Evolutionary conservation across 2,113 vertebrate species (phyloP), one percentile per base, ranked within the genome.

Genomic region (Pholis gunnellus): DNA sequence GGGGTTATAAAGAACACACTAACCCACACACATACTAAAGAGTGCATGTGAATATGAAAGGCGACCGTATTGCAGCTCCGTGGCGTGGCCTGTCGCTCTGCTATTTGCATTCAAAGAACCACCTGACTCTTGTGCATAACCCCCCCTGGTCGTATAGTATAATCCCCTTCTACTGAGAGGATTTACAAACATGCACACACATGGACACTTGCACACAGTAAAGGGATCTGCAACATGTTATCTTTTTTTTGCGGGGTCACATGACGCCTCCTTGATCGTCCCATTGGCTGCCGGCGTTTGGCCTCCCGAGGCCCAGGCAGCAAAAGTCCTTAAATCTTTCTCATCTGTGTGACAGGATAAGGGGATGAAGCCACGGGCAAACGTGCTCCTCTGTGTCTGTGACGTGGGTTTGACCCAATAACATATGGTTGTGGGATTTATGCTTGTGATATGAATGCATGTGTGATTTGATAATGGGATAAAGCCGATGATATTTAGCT

Each of bases 21-120:
- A 31, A 57, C 42, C 56, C 46, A 71, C 11, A 64, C 48, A 27
- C n/a, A 54, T 10, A 36, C 14, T 13, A 13, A 44, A 44, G 34
- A 0, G 25, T 20, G 46, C 11, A 25, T 40, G 27, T 40, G 20
- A 56, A 34, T 31, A 22, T 25, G 61, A 42, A 57, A 66, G 6
- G 48, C 52, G 46, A 54, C 80, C 59, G 40, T 88, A n/a, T 70
- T 46, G 27, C 59, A 29, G 50, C 20, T 74, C 56, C 9, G 0
- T 36, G 6, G 18, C 40, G 36, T 7, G 14, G 36, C 59, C 25
- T 9, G 14, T 66, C 56, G 44, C 2, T 66, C 56, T 65, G 13
- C 29, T 38, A 60, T 89, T 87, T 89, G 72, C 72, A 84, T 87
- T 46, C 80, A 87, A 86, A 90, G 69, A 81, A 85, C 78, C 78